These are phyloP conservation scores for Planiliza haematocheilus DNA, from an alignment of 2,113 vertebrate genomes.

Conservation along the genomic window DNA sequence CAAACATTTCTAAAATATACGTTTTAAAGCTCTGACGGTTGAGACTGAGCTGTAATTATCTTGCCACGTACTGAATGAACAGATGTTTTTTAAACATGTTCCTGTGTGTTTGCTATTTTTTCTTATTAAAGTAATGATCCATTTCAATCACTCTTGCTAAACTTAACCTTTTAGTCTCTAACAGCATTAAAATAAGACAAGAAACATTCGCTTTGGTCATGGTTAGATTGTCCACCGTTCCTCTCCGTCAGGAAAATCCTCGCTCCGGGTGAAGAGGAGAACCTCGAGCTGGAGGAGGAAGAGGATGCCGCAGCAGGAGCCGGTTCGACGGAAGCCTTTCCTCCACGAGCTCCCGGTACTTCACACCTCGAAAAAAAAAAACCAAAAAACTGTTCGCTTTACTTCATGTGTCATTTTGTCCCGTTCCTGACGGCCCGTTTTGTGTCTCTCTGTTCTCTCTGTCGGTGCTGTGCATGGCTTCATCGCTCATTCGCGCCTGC, in stretches of 20 bases:
- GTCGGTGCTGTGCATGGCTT: conserved; percentile 84
- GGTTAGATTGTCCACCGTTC: not conserved
- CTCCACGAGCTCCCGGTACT: conserved; percentile 90
- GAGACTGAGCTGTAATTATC: too few relatives aligned
- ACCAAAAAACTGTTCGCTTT: not conserved
- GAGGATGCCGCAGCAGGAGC: conserved; percentile 91
- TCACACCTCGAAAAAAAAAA: too few relatives aligned
- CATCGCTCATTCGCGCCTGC: conserved; percentile 75
- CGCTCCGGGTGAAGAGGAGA: conserved; percentile 97
- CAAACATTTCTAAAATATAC: too few relatives aligned
- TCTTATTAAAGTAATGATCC: too few relatives aligned
- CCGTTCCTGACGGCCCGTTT: conserved; percentile 20
- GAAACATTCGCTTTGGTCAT: not conserved
- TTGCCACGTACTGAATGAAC: too few relatives aligned
- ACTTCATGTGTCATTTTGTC: not conserved
- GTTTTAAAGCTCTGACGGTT: too few relatives aligned
- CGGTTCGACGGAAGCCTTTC: conserved; percentile 88
- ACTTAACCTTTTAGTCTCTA: too few relatives aligned
- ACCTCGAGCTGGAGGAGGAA: conserved; percentile 95
- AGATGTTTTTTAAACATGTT: too few relatives aligned
- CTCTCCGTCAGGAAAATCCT: conserved; percentile 90
- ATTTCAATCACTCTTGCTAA: too few relatives aligned
- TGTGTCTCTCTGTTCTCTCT: conserved; percentile 54
- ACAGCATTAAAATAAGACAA: conserved; percentile 87
- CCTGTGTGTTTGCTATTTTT: too few relatives aligned